Evolutionary conservation across 2,113 vertebrate genomes (phyloP), one percentile per base, ranked within the genome.

Genomic region (Erythrocercus mccallii): DNA sequence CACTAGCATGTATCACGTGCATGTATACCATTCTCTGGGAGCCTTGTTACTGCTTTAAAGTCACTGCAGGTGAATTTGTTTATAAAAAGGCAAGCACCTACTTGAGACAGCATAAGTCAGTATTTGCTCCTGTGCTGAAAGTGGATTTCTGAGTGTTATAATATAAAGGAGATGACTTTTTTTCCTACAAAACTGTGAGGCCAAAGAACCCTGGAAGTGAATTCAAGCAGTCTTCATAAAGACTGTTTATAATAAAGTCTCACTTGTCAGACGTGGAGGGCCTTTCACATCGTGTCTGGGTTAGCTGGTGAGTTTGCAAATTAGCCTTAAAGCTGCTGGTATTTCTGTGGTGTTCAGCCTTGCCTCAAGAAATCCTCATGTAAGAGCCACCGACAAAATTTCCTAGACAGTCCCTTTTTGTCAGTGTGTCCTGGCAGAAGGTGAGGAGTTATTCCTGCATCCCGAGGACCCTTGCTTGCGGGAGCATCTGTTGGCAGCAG

Each of bases 31-130:
- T 86, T 88, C 64, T 51, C 42, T 58, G 24, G 42, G 54, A 88
- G 60, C 58, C 62, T 57, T 83, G 12, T 62, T 72, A 37, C 28
- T 80, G 62, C 37, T 85, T 87, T 72, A 35, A 40, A 62, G 61
- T 69, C 47, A 51, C 79, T 86, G 85, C 74, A 90, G 71, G 71
- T 95, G 81, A 72, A 94, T 91, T 93, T 81, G n/a, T 70, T 85
- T 76, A 42, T 85, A 50, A 79, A 66, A 93, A 94, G n/a, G 45
- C 78, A 92, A 84, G 64, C 51, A 62, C 35, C 48, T 95, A 54
- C 76, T 83, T 88, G 82, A 94, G 79, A 48, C 44, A 64, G 69
- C 50, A 10, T 27, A 81, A 76, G 37, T 88, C 62, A 77, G 48
- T 90, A 47, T 93, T 86, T 83, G 40, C 64, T 92, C 28, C 50